These are phyloP conservation scores for Coenonympha arcania DNA, from an alignment of 2,888 invertebrate genomes.

Conservation along the genomic window DNA sequence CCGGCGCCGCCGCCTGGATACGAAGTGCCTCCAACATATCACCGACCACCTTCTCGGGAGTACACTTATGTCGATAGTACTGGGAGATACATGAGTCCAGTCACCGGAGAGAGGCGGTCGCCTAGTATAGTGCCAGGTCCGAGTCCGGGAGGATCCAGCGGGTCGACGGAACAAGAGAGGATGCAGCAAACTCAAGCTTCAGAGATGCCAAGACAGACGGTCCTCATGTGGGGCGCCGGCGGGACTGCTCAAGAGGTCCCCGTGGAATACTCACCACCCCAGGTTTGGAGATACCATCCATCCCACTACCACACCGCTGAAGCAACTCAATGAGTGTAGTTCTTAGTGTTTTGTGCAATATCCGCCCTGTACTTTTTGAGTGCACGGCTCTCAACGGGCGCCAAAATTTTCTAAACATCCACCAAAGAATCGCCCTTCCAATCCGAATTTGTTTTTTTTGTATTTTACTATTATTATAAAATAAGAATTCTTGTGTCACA, in stretches of 20 bases:
- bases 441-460: constrained; percentile 25
- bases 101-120: constrained; percentile 77
- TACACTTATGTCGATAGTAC: constrained; percentile 74
- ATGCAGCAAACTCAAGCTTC: constrained; percentile 59
- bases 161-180: constrained; percentile 59
- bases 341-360: constrained; percentile 37
- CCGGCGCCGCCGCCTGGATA: constrained; percentile 78
- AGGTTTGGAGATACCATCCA: constrained; percentile 72
- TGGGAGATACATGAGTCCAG: constrained; percentile 75
- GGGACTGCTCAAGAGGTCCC: constrained; percentile 62
- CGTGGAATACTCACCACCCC: constrained; percentile 66
- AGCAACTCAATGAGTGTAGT: constrained; percentile 60
- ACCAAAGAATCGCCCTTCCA: constrained; percentile 25
- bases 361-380: constrained; percentile 9
- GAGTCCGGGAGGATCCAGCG: constrained; percentile 63
- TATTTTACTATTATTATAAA: constrained; percentile 16
- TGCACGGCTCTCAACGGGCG: constrained; percentile 12
- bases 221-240: constrained; percentile 91
- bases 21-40: constrained; percentile 77
- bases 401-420: constrained; percentile 7
- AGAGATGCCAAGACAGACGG: constrained; percentile 87
- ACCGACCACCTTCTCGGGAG: constrained; percentile 75
- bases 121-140: constrained; percentile 74
- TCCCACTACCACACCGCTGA: constrained; percentile 71
- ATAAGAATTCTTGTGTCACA: constrained; percentile 14